A percentile compares a stretch with the other conserved stretches of the same genome.
These are phyloP conservation scores for Argyresthia goedartella DNA, from an alignment of 2,888 invertebrate species.

Conservation along the genomic window DNA sequence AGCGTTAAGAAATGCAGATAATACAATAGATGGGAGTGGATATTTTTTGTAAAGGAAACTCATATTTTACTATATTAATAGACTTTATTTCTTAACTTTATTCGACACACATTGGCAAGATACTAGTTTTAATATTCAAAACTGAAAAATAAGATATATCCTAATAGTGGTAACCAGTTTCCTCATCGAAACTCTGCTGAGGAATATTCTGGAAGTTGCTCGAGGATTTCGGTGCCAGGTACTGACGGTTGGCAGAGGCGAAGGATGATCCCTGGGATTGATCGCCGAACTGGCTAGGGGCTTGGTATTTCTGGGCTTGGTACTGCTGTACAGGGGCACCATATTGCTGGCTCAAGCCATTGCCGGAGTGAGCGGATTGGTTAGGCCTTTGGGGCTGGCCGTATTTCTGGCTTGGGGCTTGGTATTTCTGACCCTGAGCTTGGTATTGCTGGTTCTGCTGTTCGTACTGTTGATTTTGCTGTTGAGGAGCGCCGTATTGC, in stretches of 20 bases:
- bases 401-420: conserved; percentile 3
- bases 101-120: no score
- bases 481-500: background rate
- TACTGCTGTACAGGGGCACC: conserved; percentile 4
- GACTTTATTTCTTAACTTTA: no score
- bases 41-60: no score
- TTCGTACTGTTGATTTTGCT: background rate
- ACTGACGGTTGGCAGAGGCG: conserved; percentile 29
- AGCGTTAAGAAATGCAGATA: no score
- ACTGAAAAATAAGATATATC: no score
- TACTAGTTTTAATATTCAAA: no score
- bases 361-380: background rate
- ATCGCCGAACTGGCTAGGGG: background rate
- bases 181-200: conserved; percentile 50
- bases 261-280: background rate
- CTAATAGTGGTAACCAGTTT: conserved; percentile 54
- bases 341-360: conserved; percentile 15
- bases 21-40: no score
- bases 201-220: conserved; percentile 32
- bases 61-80: no score
- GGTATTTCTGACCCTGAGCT: conserved; percentile 5
- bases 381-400: background rate
- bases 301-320: background rate
- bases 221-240: conserved; percentile 37
- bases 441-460: background rate